phyloP scores from a whole-genome alignment of 2,797 vertebrate genomes.

The Podargus strigoides region DNA sequence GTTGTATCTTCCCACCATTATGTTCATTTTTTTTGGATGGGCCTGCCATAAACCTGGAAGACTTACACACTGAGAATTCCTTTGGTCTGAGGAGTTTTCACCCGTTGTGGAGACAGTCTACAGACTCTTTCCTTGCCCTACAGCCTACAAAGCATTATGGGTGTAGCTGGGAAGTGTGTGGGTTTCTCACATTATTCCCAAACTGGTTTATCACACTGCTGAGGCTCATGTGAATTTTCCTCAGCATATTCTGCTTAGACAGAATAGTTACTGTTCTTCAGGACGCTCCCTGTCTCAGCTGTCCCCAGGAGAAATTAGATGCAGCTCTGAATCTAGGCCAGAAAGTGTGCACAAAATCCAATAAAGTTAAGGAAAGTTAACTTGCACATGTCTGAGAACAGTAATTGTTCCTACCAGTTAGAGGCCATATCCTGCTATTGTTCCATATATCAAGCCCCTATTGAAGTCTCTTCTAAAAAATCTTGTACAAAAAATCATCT shows the following conservation, averaged over 20 bases:
- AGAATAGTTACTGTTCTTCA: background rate
- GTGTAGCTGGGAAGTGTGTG: background rate
- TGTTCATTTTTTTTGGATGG: background rate
- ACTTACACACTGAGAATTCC: background rate
- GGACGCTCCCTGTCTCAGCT: background rate
- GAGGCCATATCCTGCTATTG: constrained; percentile 59
- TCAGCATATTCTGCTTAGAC: background rate
- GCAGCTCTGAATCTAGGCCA: constrained; percentile 42
- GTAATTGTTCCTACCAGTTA: constrained; percentile 41
- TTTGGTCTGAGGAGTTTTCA: constrained; percentile 14
- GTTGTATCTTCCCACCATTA: background rate
- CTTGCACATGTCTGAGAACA: constrained; percentile 28
- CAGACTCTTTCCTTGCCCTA: background rate
- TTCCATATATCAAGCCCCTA: constrained; percentile 17
- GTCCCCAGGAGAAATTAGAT: constrained; percentile 38
- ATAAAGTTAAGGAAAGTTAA: constrained; percentile 48
- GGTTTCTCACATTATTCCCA: background rate
- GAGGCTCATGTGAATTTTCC: background rate
- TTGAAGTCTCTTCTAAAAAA: constrained; percentile 41
- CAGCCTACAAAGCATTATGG: background rate
- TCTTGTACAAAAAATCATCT: constrained; percentile 25
- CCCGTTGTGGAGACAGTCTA: background rate
- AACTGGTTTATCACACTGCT: background rate
- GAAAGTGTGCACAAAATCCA: constrained; percentile 31
- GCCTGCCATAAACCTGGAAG: background rate